phyloP scores from a whole-genome alignment of 2,888 invertebrate genomes.

The Entomobrya multifasciata region DNA sequence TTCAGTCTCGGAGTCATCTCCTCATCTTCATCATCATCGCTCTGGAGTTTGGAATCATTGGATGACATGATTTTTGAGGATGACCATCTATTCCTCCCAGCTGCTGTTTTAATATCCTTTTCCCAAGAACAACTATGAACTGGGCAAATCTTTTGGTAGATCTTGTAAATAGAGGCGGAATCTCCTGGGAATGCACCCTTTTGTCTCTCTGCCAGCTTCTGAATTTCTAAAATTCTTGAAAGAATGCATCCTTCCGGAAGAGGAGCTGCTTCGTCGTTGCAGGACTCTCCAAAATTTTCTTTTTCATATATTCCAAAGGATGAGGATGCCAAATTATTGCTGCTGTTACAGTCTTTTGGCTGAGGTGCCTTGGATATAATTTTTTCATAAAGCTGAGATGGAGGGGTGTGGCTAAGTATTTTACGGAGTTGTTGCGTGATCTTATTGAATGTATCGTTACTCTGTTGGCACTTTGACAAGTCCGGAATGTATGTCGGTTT shows the following conservation, averaged over 20 bases:
- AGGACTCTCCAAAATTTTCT: conserved; percentile 62
- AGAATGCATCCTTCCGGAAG: conserved; percentile 85
- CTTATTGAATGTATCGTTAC: conserved; percentile 32
- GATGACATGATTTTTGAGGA: background rate
- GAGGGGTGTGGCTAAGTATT: conserved; percentile 44
- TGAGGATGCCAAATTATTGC: background rate
- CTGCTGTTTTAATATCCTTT: background rate
- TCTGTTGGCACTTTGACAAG: conserved; percentile 33
- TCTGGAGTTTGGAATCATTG: background rate
- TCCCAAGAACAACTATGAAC: conserved; percentile 52
- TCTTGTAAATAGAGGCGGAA: conserved; percentile 81
- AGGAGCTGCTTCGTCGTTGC: conserved; percentile 76
- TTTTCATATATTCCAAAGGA: conserved; percentile 26
- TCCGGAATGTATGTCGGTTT: conserved; percentile 73
- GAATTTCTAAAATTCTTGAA: conserved; percentile 84
- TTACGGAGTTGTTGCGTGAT: conserved; percentile 76
- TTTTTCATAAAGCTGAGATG: conserved; percentile 56
- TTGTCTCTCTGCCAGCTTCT: conserved; percentile 83
- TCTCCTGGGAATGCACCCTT: conserved; percentile 36
- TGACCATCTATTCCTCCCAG: conserved; percentile 7
- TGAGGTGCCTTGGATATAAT: conserved; percentile 76
- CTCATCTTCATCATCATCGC: conserved; percentile 17
- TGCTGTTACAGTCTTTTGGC: conserved; percentile 72
- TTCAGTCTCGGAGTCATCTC: conserved; percentile 30
- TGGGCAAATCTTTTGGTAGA: conserved; percentile 80